Conservation (phyloP, 2,888 invertebrate genomes). For the Gisinianus flammeolus region DNA sequence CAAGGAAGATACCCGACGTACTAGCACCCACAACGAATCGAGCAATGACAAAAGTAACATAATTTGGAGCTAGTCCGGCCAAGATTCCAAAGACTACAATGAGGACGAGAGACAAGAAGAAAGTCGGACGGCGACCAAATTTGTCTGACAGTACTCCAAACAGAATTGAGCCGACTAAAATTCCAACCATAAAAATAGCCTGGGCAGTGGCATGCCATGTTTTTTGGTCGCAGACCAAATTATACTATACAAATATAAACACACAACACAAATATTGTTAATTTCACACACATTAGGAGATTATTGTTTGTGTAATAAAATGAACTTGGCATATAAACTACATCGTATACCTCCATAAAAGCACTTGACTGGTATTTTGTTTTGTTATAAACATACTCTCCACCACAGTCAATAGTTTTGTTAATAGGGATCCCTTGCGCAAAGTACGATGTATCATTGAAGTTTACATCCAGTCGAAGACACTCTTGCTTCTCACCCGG, state of each 20-base stretch:
- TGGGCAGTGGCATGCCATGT: constrained; percentile 72
- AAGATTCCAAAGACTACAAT: constrained; percentile 73
- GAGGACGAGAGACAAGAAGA: constrained; percentile 73
- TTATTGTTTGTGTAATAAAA: neutral
- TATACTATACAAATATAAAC: constrained; percentile 64
- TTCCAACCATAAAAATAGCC: constrained; percentile 74
- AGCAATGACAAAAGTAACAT: constrained; percentile 71
- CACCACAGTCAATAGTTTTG: constrained; percentile 63
- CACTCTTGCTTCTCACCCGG: constrained; percentile 63
- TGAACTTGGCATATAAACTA: no score
- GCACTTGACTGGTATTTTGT: constrained; percentile 69
- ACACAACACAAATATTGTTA: neutral
- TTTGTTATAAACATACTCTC: constrained; percentile 68
- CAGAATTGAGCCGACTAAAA: constrained; percentile 73
- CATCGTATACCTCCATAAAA: constrained; percentile 68
- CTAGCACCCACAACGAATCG: constrained; percentile 74
- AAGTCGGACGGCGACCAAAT: constrained; percentile 74
- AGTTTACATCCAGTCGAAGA: constrained; percentile 64
- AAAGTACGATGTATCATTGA: constrained; percentile 60
- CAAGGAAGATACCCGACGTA: constrained; percentile 77
- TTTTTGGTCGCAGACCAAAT: constrained; percentile 71
- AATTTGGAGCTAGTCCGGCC: constrained; percentile 73
- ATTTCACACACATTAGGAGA: neutral
- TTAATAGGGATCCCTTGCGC: constrained; percentile 60
- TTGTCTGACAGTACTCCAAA: constrained; percentile 75